Percentiles rank a stretch among this genome's conserved stretches.
Conservation (phyloP, 2,113 vertebrate genomes). For the Salminus brasiliensis region DNA sequence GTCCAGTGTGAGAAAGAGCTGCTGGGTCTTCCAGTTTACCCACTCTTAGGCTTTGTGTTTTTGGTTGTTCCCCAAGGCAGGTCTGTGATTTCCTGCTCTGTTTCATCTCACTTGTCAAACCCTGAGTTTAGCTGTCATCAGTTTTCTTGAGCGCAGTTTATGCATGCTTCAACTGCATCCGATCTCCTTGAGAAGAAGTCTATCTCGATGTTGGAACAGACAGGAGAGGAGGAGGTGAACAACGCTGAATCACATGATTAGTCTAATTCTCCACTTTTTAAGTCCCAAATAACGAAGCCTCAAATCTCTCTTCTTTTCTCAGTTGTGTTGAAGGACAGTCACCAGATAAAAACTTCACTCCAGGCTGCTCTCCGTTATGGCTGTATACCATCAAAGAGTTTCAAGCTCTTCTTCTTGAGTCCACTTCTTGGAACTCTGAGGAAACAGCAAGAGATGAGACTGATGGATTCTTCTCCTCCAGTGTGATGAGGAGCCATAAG, state of each 20-base stretch:
- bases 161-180: slow-evolving; percentile 52
- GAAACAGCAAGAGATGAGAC: slow-evolving; percentile 8
- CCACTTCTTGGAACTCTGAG: slow-evolving; percentile 46
- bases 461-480: not conserved
- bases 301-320: not conserved
- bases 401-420: slow-evolving; percentile 22
- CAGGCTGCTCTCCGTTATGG: slow-evolving; percentile 9
- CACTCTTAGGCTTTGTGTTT: slow-evolving; percentile 37
- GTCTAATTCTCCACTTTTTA: slow-evolving; percentile 50
- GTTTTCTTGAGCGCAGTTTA: slow-evolving; percentile 79
- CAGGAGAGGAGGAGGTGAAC: slow-evolving; percentile 35
- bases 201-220: slow-evolving; percentile 64
- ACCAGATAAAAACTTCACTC: slow-evolving; percentile 22
- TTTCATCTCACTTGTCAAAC: slow-evolving; percentile 82
- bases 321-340: slow-evolving; percentile 33
- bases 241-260: slow-evolving; percentile 59
- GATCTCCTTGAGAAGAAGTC: slow-evolving; percentile 58
- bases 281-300: slow-evolving; percentile 24
- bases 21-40: slow-evolving; percentile 55
- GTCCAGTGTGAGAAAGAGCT: slow-evolving; percentile 73
- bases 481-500: slow-evolving; percentile 7
- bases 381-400: slow-evolving; percentile 52
- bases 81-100: slow-evolving; percentile 77
- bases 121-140: slow-evolving; percentile 77
- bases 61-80: slow-evolving; percentile 74